phyloP scores from a whole-genome alignment of 1,140 invertebrate genomes.

The Drosophila kepulauana region DNA sequence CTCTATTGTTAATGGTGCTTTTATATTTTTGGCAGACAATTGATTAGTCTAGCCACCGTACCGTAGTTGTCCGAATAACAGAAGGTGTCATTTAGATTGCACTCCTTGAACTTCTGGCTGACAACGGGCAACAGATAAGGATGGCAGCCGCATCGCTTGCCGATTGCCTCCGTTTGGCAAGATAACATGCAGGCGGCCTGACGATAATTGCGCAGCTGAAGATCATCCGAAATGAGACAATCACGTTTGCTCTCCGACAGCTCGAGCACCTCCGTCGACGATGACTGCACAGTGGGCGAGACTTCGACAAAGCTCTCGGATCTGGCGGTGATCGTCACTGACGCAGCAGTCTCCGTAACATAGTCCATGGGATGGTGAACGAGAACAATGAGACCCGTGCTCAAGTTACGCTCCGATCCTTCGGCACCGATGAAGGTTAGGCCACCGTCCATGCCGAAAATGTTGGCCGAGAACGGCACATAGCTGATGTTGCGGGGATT shows the following conservation, averaged over 20 bases:
- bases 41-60: constrained; percentile 23
- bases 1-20: neutral
- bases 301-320: constrained; percentile 83
- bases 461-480: constrained; percentile 79
- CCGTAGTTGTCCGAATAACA: constrained; percentile 78
- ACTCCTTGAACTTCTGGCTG: constrained; percentile 63
- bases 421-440: constrained; percentile 74
- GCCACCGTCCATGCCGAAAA: constrained; percentile 80
- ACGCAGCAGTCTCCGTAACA: constrained; percentile 72
- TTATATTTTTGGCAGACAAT: too few species aligned
- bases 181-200: constrained; percentile 72
- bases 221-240: constrained; percentile 74
- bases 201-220: constrained; percentile 67
- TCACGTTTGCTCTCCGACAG: constrained; percentile 70
- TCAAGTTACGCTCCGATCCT: constrained; percentile 73
- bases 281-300: constrained; percentile 77
- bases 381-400: constrained; percentile 74
- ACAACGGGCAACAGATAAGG: constrained; percentile 74
- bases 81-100: constrained; percentile 75
- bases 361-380: constrained; percentile 83
- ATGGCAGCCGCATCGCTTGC: constrained; percentile 70
- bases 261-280: constrained; percentile 74
- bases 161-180: constrained; percentile 73
- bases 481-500: constrained; percentile 78
- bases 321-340: constrained; percentile 76